phyloP scores from a whole-genome alignment of 2,888 invertebrate genomes.

The Cheilosia impressa region DNA sequence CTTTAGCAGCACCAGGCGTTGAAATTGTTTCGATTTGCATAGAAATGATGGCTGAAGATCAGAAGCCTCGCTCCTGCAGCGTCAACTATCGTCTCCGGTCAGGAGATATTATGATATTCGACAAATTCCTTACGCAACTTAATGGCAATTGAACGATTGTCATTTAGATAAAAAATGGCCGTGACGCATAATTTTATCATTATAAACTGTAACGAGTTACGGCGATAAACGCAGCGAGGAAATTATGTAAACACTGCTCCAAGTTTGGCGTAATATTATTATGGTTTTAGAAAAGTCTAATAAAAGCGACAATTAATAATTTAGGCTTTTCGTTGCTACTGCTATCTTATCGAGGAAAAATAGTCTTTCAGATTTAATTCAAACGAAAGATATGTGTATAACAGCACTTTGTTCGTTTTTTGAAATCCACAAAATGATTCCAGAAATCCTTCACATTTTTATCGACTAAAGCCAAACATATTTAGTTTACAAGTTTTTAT shows the following conservation, averaged over 20 bases:
- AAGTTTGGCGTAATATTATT: constrained; percentile 5
- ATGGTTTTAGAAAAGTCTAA: constrained; percentile 18
- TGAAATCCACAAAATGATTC: too few species aligned
- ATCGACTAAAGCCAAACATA: neutral
- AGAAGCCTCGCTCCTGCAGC: constrained; percentile 30
- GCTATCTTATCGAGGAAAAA: neutral
- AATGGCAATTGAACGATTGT: constrained; percentile 68
- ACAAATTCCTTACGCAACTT: constrained; percentile 55
- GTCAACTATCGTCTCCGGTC: constrained; percentile 60
- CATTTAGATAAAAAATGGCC: constrained; percentile 65
- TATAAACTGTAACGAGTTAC: constrained; percentile 33
- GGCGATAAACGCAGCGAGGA: constrained; percentile 35
- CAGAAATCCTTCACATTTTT: neutral
- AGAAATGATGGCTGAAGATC: constrained; percentile 77
- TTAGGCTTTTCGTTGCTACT: neutral
- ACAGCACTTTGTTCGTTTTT: too few species aligned
- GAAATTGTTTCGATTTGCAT: constrained; percentile 79
- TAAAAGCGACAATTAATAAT: neutral
- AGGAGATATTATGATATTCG: constrained; percentile 37
- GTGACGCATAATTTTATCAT: constrained; percentile 49
- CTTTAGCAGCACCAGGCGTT: constrained; percentile 63
- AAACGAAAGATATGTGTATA: too few species aligned
- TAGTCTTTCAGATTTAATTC: too few species aligned
- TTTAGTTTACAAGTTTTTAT: neutral
- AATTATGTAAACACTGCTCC: constrained; percentile 31